phyloP scores from a whole-genome alignment of 2,113 vertebrate species.

The Rhinopomastus cyanomelas region DNA sequence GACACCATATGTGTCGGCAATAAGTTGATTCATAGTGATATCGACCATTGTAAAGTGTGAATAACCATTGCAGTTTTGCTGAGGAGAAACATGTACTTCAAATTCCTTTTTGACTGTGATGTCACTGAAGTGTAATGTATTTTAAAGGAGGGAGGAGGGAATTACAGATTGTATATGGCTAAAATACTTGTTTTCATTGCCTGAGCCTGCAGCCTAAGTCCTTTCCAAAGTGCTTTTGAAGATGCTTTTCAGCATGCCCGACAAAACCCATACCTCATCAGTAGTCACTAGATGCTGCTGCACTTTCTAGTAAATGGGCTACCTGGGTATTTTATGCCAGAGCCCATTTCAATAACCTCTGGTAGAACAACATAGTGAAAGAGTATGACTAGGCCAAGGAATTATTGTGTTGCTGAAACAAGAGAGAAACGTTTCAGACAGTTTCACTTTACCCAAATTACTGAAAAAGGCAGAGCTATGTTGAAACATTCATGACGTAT shows the following conservation, averaged over 20 bases:
- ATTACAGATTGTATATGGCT: neutral
- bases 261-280: neutral
- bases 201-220: neutral
- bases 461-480: neutral
- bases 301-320: neutral
- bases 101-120: neutral
- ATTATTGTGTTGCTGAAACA: neutral
- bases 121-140: neutral
- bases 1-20: neutral
- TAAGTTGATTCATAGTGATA: neutral
- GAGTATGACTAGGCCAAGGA: neutral
- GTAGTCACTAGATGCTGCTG: neutral
- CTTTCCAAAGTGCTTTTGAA: neutral
- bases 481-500: neutral
- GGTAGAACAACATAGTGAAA: neutral
- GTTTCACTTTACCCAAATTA: neutral
- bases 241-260: neutral
- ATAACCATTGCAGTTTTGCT: neutral
- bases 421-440: neutral
- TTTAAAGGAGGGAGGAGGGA: neutral
- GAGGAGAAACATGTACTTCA: neutral
- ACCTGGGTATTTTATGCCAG: neutral
- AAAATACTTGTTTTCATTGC: conserved; percentile 10
- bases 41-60: neutral
- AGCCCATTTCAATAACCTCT: neutral